Evolutionary conservation across 2,797 vertebrate genomes (phyloP).

Genomic region (Artibeus lituratus): DNA sequence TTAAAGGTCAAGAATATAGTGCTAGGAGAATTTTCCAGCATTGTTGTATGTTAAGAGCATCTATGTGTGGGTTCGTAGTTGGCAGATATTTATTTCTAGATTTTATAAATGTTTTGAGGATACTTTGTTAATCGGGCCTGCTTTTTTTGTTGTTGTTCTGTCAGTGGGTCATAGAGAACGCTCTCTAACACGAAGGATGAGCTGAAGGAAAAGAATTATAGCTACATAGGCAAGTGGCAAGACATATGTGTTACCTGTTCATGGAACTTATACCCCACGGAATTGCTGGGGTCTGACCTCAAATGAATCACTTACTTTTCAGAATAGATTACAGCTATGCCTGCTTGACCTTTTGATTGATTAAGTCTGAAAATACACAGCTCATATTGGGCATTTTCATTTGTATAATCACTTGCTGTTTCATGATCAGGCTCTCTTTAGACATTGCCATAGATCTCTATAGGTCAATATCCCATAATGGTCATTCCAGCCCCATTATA

Average conservation of each 20-base stretch:
- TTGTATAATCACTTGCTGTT: background rate
- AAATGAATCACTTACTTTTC: background rate
- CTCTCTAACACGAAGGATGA: background rate
- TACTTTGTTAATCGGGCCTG: background rate
- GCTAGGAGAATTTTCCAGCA: background rate
- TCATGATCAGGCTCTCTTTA: background rate
- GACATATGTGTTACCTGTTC: background rate
- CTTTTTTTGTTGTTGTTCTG: background rate
- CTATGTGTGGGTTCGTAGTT: background rate
- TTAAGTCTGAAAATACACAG: background rate
- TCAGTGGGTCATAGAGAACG: background rate
- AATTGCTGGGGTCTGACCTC: background rate
- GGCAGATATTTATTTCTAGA: background rate
- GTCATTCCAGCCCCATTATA: background rate
- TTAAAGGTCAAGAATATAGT: background rate
- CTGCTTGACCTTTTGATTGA: background rate
- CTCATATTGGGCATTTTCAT: background rate
- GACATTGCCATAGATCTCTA: no score
- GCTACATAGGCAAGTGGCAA: background rate
- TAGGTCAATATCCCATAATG: background rate
- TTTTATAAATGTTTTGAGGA: background rate
- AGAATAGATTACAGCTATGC: background rate
- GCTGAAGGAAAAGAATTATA: background rate
- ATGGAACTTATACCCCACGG: background rate
- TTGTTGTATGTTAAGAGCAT: accelerated